phyloP scores from a whole-genome alignment of 2,113 vertebrate genomes.

The Tragelaphus buxtoni region DNA sequence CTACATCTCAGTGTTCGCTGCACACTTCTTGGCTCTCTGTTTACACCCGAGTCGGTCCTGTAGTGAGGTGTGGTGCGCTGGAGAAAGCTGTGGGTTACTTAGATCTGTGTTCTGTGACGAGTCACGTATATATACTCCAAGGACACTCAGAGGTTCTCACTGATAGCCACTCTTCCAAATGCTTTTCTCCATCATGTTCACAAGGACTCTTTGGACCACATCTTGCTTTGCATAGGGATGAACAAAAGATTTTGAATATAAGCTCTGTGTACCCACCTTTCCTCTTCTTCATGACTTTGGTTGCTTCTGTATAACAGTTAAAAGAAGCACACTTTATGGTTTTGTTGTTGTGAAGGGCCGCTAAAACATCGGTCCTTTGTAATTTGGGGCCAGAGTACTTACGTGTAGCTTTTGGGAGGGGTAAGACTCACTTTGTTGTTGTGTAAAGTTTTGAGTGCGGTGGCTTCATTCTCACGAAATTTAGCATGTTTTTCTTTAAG shows the following conservation, averaged over 20 bases:
- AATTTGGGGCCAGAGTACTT: background rate
- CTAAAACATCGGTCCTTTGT: background rate
- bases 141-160: background rate
- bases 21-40: background rate
- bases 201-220: background rate
- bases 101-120: background rate
- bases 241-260: background rate
- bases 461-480: background rate
- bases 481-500: background rate
- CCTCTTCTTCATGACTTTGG: background rate
- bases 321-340: background rate
- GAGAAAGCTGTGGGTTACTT: no score
- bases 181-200: background rate
- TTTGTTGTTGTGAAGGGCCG: background rate
- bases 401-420: background rate
- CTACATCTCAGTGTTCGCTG: background rate
- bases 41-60: background rate
- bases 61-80: background rate
- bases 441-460: background rate
- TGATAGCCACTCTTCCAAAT: background rate
- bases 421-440: background rate
- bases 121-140: background rate
- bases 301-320: background rate
- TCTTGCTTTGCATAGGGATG: background rate
- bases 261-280: background rate